Base-by-base conservation (phyloP, 2,888 invertebrate genomes). In the Habrosyne pyritoides region DNA sequence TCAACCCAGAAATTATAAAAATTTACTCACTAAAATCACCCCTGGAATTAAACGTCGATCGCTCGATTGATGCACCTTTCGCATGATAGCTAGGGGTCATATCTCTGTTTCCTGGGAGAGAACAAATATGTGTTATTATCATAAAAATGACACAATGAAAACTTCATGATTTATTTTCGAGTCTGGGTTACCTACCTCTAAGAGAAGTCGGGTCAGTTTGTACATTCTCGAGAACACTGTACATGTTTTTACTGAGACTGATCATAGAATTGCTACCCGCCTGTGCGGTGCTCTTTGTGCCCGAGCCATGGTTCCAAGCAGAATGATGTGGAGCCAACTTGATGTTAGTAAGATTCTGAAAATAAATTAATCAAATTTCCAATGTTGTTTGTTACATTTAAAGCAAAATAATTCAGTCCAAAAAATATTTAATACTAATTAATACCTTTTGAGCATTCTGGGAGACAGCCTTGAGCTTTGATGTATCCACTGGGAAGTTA, bases 21-120 rank as follows among this genome's bases (percentile, higher is more conserved):
- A 47, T 21, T 26, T 63, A 87, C 89, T 88, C 73, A 91, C 90
- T 76, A 62, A 83, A 88, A 52, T 91, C 90, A 59, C 78, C 82
- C 72, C 86, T 81, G 12, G 90, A 86, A 63, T 86, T 91, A 62
- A 93, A 93, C 54, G 91, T 91, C 0, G 93, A 93, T 56, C 92
- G 79, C 70, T 93, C 93, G 56, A 93, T 92, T 2, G 93, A 93
- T 48, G 89, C 89, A 52, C 89, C 88, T 76, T 93, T 93, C 28
- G 91, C 86, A 64, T 89, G 84, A 66, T 90, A 91, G 61, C 71
- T 80, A 33, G 86, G 69, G 1, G 83, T 61, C 64, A 86, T 74
- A 53, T 91, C 91, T 68, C 89, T 86, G 67, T 79, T 87, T 57
- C 79, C 90, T 91, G 66, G 56, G 78, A 77, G 58, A 59, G 62